These are phyloP conservation scores for Epinotia bilunana DNA, from an alignment of 2,888 invertebrate species.

Conservation along the genomic window DNA sequence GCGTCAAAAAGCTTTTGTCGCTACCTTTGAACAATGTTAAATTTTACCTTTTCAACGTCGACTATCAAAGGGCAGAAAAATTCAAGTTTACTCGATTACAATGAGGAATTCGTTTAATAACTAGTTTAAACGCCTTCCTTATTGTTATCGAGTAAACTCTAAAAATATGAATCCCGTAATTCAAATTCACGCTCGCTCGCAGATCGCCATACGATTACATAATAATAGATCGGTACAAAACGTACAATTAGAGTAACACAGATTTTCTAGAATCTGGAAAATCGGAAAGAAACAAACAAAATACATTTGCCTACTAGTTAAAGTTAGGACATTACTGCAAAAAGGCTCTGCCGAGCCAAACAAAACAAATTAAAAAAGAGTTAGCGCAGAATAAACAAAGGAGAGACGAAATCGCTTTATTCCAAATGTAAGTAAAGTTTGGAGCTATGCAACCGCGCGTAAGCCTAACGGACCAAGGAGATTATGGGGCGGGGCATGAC, in stretches of 20 bases:
- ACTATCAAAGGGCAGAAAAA: neutral
- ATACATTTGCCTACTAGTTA: conserved; percentile 18
- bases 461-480: conserved; percentile 50
- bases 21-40: neutral
- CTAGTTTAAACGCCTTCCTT: too few species aligned
- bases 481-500: conserved; percentile 45
- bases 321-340: conserved; percentile 19
- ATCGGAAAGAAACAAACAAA: neutral
- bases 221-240: too few species aligned
- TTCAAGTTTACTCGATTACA: neutral
- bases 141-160: too few species aligned
- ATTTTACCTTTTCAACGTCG: neutral
- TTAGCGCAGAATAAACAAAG: conserved; percentile 31
- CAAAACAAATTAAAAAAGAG: conserved; percentile 34
- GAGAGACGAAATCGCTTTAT: conserved; percentile 36
- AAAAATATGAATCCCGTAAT: too few species aligned
- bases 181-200: too few species aligned
- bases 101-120: neutral
- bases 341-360: neutral
- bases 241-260: neutral
- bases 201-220: too few species aligned
- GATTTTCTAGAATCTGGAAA: neutral
- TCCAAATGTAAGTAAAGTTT: conserved; percentile 48
- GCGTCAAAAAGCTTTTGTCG: conserved; percentile 1
- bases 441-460: conserved; percentile 46